Evolutionary conservation across 2,797 vertebrate species (phyloP).

Genomic region (Acipenser ruthenus): DNA sequence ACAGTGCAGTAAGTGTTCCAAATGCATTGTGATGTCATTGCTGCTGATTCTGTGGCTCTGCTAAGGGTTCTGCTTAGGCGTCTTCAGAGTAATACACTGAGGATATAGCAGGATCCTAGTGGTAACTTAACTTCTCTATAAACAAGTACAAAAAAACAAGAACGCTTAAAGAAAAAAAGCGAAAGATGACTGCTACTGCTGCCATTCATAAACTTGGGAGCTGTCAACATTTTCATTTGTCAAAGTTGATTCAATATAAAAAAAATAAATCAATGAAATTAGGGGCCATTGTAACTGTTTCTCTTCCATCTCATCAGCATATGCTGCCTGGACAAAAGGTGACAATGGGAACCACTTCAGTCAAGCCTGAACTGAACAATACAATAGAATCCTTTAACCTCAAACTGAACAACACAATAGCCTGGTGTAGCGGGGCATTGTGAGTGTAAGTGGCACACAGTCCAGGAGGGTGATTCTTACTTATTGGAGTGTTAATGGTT

Average conservation of each 20-base stretch:
- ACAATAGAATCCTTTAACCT: conserved; percentile 17
- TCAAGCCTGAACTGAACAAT: conserved; percentile 30
- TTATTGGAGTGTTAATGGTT: neutral
- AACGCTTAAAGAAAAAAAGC: no score
- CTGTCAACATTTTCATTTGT: no score
- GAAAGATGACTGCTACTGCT: no score
- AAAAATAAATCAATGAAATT: no score
- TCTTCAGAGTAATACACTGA: no score
- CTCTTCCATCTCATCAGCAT: conserved; percentile 46
- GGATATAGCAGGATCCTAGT: no score
- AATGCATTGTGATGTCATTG: conserved; percentile 21
- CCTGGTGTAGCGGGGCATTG: conserved; percentile 28
- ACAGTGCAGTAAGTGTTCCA: no score
- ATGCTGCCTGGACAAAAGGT: conserved; percentile 41
- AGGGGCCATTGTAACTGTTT: neutral
- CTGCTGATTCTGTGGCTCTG: conserved; percentile 37
- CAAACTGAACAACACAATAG: no score
- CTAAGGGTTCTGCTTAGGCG: neutral
- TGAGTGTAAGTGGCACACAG: conserved; percentile 32
- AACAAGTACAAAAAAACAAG: no score
- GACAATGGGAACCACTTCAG: conserved; percentile 21
- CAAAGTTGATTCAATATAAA: no score
- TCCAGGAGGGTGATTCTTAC: neutral
- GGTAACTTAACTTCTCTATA: no score
- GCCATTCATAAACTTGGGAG: neutral